These are phyloP conservation scores for Gorsachius magnificus DNA, from an alignment of 2,797 vertebrate genomes.

Conservation along the genomic window DNA sequence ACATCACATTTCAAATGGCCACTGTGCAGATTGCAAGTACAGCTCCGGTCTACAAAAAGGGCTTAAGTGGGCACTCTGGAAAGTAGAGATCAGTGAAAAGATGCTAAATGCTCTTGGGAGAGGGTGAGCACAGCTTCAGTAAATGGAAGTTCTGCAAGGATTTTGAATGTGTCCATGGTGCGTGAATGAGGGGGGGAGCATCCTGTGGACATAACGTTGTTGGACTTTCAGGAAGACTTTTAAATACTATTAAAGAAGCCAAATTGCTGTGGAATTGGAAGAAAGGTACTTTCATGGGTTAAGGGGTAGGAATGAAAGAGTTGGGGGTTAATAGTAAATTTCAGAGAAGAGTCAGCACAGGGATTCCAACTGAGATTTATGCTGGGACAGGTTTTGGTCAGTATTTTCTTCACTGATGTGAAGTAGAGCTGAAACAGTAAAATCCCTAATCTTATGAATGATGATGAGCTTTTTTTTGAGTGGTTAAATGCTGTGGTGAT, in stretches of 20 bases:
- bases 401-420: not conserved
- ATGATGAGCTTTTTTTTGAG: not conserved
- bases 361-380: not conserved
- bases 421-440: not conserved
- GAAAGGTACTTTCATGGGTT: not conserved
- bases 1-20: not conserved
- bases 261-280: not conserved
- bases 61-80: not conserved
- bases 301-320: not conserved
- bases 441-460: not conserved
- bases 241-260: not conserved
- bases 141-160: not conserved
- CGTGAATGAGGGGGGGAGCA: not conserved
- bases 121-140: not conserved
- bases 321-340: not conserved
- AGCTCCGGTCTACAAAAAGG: not conserved
- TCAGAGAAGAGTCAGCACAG: not conserved
- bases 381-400: not conserved
- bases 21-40: not conserved
- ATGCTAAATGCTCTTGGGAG: not conserved
- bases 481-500: not conserved
- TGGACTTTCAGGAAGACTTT: not conserved
- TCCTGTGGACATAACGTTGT: too few relatives aligned
- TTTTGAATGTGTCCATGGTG: not conserved
- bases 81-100: not conserved